Conservation (phyloP, 1,140 invertebrate genomes). For the Hypsibius dujardini region DNA sequence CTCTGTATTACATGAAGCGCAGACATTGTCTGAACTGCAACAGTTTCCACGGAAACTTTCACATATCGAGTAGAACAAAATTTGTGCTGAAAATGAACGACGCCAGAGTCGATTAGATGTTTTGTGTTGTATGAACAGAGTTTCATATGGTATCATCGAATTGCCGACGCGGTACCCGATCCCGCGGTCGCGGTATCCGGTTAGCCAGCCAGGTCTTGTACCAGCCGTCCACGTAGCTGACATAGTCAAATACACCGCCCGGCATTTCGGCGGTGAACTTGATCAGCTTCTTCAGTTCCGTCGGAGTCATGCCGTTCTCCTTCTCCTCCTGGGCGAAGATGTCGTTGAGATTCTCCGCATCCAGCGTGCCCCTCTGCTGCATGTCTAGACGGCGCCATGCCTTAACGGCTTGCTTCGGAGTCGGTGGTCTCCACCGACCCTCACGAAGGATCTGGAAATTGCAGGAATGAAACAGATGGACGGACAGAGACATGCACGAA, state of each 20-base stretch:
- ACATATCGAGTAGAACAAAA: no score
- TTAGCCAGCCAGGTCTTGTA: neutral
- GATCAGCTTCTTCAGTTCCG: neutral
- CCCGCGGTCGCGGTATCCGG: neutral
- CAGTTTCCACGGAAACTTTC: no score
- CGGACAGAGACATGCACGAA: no score
- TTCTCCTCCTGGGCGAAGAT: slow-evolving; percentile 5
- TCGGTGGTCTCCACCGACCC: neutral
- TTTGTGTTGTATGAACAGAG: no score
- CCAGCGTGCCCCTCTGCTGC: neutral
- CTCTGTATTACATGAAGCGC: no score
- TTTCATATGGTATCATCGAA: slow-evolving; percentile 5
- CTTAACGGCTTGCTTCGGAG: neutral
- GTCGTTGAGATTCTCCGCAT: neutral
- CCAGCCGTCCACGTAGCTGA: slow-evolving; percentile 4
- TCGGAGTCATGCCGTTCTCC: neutral
- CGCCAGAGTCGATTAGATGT: no score
- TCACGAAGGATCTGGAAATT: neutral
- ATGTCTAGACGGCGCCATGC: neutral
- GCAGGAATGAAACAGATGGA: no score
- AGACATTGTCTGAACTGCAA: no score
- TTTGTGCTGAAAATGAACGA: no score
- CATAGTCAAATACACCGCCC: neutral
- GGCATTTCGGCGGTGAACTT: neutral
- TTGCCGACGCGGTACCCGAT: neutral